Evolutionary conservation across 2,113 vertebrate species (phyloP), one percentile per base, ranked within the genome.

Genomic region (Pica pica): DNA sequence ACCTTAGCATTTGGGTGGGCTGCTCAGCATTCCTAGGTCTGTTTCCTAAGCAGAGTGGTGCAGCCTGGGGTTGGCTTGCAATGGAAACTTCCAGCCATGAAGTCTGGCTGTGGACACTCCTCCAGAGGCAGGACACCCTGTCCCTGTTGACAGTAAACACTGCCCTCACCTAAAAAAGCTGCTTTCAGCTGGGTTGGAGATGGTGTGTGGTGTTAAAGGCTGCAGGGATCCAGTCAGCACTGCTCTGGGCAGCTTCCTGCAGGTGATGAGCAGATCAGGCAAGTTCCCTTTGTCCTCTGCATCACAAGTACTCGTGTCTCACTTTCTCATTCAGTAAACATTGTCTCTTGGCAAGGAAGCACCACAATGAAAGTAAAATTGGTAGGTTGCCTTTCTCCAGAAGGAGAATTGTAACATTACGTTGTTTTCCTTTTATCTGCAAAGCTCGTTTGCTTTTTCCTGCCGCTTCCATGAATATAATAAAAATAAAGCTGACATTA

Each of bases 91-190:
- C 44, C 60, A 88, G 10, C 42, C 16, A 76, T 35, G 53, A 63
- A 64, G 65, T 46, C 18, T 53, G 61, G 10, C 37, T 78, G 28
- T 56, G 89, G 71, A 52, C 42, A 31, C 41, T 96, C 77, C 74
- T 94, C 37, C 77, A 60, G 71, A 55, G 74, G 61, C 75, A 55
- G 78, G 60, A 27, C 74, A 6, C 44, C 46, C 55, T 94, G 94
- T 85, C 79, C 85, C 60, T 97, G 79, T 97, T 98, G 97, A 96
- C 96, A 70, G 87, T 98, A 97, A 98, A 96, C 67, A 77, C 46
- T 67, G 50, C 9, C 49, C 46, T 90, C 78, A 21, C 57, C 73
- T 67, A 6, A 73, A 96, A 67, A 59, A 86, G 10, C 95, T 87
- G 89, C 89, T 93, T 46, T 81, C 81, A 85, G 47, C 93, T 77